These are phyloP conservation scores for Zygaena filipendulae DNA, from an alignment of 2,888 invertebrate genomes.

Conservation along the genomic window DNA sequence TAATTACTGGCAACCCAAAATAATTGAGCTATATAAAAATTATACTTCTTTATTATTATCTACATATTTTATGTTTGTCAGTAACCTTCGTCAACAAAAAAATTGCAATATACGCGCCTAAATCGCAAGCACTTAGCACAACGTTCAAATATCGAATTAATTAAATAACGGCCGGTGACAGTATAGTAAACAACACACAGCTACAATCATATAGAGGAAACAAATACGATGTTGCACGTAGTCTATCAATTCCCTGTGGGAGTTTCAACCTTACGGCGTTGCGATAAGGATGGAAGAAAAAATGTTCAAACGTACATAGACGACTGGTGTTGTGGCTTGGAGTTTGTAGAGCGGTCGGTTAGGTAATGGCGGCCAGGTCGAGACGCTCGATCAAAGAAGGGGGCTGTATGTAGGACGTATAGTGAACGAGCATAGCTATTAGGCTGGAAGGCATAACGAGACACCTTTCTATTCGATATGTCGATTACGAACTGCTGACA, in stretches of 20 bases:
- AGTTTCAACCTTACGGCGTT: slow-evolving; percentile 29
- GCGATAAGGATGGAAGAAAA: slow-evolving; percentile 26
- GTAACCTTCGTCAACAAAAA: too few species aligned
- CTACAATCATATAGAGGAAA: slow-evolving; percentile 29
- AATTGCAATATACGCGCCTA: too few species aligned
- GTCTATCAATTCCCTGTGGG: slow-evolving; percentile 15
- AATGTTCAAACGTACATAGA: slow-evolving; percentile 7
- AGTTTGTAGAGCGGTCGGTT: slow-evolving; percentile 54
- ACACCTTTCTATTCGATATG: too few species aligned
- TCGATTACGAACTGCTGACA: too few species aligned
- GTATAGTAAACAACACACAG: slow-evolving; percentile 45
- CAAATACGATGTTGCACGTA: slow-evolving; percentile 29
- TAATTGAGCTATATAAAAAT: too few species aligned
- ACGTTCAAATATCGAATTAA: slow-evolving; percentile 62
- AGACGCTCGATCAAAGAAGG: slow-evolving; percentile 54
- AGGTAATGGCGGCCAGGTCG: slow-evolving; percentile 55
- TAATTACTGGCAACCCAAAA: too few species aligned
- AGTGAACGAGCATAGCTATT: slow-evolving; percentile 22
- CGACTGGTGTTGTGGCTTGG: slow-evolving; percentile 26
- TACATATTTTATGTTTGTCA: too few species aligned
- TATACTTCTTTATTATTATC: too few species aligned
- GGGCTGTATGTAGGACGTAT: slow-evolving; percentile 58
- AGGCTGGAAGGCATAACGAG: slow-evolving; percentile 39
- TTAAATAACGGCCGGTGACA: slow-evolving; percentile 52
- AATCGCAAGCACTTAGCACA: too few species aligned